Base-by-base conservation (phyloP, 2,888 invertebrate genomes). In the Tetrapedia diversipes region DNA sequence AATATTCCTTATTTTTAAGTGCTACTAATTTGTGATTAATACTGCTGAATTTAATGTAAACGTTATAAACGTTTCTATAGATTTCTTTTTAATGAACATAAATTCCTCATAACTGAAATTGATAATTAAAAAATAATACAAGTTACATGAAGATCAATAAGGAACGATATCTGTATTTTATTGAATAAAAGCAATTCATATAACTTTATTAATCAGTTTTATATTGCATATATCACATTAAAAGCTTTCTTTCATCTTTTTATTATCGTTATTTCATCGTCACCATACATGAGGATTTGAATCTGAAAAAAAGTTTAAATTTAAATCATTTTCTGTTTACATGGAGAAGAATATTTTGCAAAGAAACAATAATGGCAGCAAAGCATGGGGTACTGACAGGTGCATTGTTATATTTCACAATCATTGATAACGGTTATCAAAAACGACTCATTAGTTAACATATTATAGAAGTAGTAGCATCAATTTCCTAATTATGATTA, bases 401-500 rank as follows among this genome's bases (percentile, higher is more conserved):
- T 68, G 51, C 68, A 66, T 80, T 76, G 70, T 83, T 83, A 73
- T 43, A 70, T 77, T 27, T 73, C 51, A 54, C 61, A 66, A 64
- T 80, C 67, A 67, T 81, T 65, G 60, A 79, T 56, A 70, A 69
- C 47, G 67, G 47, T 73, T 72, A 81, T 66, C 67, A 73, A 54
- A 69, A 78, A 63, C 63, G 69, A 74, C 68, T 77, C 70, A 74
- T 83, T 83, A 83, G 75, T 60, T 56, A 66, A 70, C 53, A 79
- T 81, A 76, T 63, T 54, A 60, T 61, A 65, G 64, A 51, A 65
- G 74, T 83, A 65, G 74, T 83, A 80, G 80, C 75, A 69, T 73
- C 72, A 78, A 80, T 79, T 83, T 81, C 80, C 72, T 64, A 39
- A 67, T 83, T 66, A 76, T 65, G 68, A 74, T 32, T 80, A 80